Conservation (phyloP, 2,113 vertebrate species). For the Lamprotornis superbus region DNA sequence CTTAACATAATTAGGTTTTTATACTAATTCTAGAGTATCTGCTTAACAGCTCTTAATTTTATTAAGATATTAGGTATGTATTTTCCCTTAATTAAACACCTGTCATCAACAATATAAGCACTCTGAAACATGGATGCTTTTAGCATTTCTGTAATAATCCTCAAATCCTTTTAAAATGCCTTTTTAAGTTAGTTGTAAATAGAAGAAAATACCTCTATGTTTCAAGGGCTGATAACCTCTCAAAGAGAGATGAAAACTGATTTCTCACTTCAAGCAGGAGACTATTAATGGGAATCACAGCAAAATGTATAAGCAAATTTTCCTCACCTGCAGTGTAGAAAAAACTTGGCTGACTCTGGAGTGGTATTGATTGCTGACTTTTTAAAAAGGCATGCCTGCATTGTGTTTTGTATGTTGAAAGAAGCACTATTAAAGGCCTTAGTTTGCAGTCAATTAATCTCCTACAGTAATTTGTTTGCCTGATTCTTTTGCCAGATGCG, state of each 20-base stretch:
- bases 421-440: background rate
- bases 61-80: background rate
- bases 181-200: background rate
- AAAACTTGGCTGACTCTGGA: background rate
- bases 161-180: background rate
- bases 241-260: background rate
- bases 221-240: background rate
- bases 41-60: background rate
- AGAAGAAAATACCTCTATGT: background rate
- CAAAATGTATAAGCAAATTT: background rate
- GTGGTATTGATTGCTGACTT: background rate
- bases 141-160: background rate
- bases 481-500: conserved; percentile 17
- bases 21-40: background rate
- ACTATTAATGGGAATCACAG: background rate
- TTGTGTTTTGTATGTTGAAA: conserved; percentile 8
- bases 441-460: conserved; percentile 55
- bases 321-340: background rate
- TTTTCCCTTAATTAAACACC: background rate
- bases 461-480: conserved; percentile 45
- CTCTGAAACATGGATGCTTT: background rate
- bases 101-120: background rate
- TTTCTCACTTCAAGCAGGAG: background rate
- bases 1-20: background rate
- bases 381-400: background rate